Evolutionary conservation across 2,113 vertebrate genomes (phyloP).

Genomic region (Synodontis membranacea): DNA sequence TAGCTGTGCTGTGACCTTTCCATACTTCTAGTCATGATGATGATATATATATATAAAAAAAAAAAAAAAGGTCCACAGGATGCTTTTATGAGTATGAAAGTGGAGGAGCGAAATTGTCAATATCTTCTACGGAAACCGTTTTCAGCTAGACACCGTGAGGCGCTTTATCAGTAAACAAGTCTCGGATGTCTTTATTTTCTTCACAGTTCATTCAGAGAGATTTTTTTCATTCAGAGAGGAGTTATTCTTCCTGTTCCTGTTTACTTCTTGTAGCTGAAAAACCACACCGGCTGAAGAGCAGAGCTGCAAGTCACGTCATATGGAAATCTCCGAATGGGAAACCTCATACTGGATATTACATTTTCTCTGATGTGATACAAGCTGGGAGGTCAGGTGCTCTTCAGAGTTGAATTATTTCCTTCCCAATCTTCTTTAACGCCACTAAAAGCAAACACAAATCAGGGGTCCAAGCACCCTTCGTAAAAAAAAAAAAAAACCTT

Average conservation of each 20-base stretch:
- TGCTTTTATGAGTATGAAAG: background rate
- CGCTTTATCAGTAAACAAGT: background rate
- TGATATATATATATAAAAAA: no score
- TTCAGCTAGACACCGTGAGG: background rate
- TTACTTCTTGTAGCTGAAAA: background rate
- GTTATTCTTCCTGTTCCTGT: background rate
- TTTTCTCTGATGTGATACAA: background rate
- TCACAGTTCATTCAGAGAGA: background rate
- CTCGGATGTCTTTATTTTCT: background rate
- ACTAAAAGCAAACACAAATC: background rate
- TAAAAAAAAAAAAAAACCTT: background rate
- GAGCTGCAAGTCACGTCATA: background rate
- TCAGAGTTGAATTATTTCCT: background rate
- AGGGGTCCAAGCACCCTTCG: background rate
- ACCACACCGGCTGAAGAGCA: background rate
- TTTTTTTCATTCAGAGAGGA: no score
- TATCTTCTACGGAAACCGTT: background rate
- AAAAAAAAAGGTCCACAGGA: background rate
- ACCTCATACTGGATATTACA: background rate
- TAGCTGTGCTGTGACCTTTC: constrained; percentile 10
- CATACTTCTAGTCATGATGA: background rate
- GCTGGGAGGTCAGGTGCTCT: background rate
- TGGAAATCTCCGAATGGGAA: background rate
- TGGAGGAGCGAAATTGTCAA: background rate
- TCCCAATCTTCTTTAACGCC: background rate